Percentiles rank a stretch among this genome's conserved stretches.
Conservation (phyloP, 2,113 vertebrate species). For the Charina bottae region DNA sequence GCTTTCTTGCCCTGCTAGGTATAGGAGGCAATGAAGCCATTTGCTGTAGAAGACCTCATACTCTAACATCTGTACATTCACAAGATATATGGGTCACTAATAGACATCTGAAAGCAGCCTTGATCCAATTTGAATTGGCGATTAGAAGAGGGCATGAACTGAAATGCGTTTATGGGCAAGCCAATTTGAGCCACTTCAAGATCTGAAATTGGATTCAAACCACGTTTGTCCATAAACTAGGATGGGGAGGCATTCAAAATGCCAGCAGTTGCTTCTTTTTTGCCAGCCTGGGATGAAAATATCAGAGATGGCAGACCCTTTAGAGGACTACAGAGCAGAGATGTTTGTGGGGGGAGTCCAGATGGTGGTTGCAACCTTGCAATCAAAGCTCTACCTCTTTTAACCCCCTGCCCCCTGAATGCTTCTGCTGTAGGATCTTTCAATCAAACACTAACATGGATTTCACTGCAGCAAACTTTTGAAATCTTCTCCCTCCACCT, state of each 20-base stretch:
- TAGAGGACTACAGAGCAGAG: background rate
- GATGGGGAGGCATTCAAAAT: background rate
- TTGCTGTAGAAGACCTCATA: background rate
- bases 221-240: background rate
- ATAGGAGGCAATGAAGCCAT: background rate
- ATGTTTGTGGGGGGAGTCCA: no score
- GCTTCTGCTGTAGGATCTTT: background rate
- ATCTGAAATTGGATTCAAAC: background rate
- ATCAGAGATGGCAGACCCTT: background rate
- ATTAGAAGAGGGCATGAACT: background rate
- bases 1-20: background rate
- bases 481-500: background rate
- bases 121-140: background rate
- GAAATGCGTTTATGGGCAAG: background rate
- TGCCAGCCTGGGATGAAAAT: background rate
- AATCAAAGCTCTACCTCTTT: background rate
- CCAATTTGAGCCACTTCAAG: background rate
- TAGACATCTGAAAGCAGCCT: background rate
- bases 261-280: background rate
- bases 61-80: background rate
- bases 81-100: background rate
- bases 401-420: background rate
- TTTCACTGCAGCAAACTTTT: background rate
- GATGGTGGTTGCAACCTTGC: background rate
- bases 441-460: background rate